phyloP scores from a whole-genome alignment of 53 echinoderm and acorn worm species.

The Echinarachnius parma region DNA sequence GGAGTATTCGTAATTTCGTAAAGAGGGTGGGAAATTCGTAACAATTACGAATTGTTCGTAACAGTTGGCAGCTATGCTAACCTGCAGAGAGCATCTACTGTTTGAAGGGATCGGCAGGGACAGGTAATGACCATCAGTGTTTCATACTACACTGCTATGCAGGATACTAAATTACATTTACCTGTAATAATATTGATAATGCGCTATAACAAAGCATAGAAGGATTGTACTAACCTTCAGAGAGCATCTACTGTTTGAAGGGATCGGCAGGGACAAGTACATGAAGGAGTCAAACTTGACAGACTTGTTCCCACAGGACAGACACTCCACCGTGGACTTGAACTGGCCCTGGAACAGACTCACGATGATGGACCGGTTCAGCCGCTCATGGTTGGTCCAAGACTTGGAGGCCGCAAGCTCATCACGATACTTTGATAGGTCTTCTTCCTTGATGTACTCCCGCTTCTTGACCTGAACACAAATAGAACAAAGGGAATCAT shows the following conservation, averaged over 20 bases:
- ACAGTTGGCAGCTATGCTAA: no score
- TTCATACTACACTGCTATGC: no score
- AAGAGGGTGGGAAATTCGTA: no score
- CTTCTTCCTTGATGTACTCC: constrained; percentile 87
- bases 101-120: constrained; percentile 81
- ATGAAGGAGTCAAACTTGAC: constrained; percentile 98
- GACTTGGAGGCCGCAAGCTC: constrained; percentile 57
- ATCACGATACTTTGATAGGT: constrained; percentile 66
- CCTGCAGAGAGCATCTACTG: constrained; percentile 68
- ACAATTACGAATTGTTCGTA: no score
- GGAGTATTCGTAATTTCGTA: no score
- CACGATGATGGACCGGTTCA: constrained; percentile 91
- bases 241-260: constrained; percentile 69
- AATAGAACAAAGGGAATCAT: no score
- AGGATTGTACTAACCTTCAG: constrained; percentile 76
- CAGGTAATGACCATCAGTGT: no score
- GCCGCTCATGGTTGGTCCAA: constrained; percentile 76
- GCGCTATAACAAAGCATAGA: no score
- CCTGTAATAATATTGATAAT: no score
- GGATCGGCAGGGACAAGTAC: constrained; percentile 87
- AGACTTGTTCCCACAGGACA: constrained; percentile 71
- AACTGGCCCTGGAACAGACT: constrained; percentile 92
- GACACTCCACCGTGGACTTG: constrained; percentile 80
- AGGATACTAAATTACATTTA: no score
- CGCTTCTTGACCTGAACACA: constrained; percentile 83